Percentiles rank a stretch among this genome's conserved stretches.
These are phyloP conservation scores for Clunio marinus DNA, from an alignment of 2,888 invertebrate genomes.

Conservation along the genomic window DNA sequence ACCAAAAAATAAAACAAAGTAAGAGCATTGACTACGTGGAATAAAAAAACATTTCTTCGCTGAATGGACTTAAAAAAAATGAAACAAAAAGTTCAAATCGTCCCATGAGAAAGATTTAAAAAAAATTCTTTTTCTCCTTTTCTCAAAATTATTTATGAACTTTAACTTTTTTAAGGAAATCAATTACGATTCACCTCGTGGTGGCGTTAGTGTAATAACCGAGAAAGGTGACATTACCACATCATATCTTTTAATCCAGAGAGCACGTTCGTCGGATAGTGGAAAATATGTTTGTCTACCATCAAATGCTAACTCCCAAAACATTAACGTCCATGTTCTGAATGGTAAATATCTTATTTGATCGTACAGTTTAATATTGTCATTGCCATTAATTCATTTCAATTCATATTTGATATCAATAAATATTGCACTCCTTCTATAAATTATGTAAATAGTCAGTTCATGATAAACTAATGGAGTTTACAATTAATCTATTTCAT, in stretches of 20 bases:
- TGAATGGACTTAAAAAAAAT: too few relatives aligned
- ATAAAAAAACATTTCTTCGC: too few relatives aligned
- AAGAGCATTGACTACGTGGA: neutral
- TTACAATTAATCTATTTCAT: constrained; percentile 44
- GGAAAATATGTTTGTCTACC: constrained; percentile 72
- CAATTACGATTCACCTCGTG: constrained; percentile 33
- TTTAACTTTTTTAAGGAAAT: constrained; percentile 21
- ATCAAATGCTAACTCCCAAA: constrained; percentile 31
- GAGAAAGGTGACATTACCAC: constrained; percentile 86
- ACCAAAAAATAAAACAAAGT: neutral
- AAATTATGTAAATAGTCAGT: too few relatives aligned
- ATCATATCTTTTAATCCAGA: constrained; percentile 75
- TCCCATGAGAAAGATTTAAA: too few relatives aligned
- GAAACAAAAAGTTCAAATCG: too few relatives aligned
- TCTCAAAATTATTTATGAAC: neutral
- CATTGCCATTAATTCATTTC: too few relatives aligned
- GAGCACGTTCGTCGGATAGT: constrained; percentile 71
- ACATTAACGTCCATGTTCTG: constrained; percentile 27
- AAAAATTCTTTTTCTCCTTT: too few relatives aligned
- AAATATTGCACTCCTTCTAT: too few relatives aligned
- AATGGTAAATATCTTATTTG: constrained; percentile 25
- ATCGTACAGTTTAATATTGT: neutral
- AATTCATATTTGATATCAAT: too few relatives aligned
- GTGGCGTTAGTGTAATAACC: constrained; percentile 81
- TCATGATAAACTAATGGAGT: too few relatives aligned